A percentile compares a stretch with the other conserved stretches of the same genome.
These are phyloP conservation scores for Gambusia yucatana DNA, from an alignment of 2,797 vertebrate genomes.

Conservation along the genomic window DNA sequence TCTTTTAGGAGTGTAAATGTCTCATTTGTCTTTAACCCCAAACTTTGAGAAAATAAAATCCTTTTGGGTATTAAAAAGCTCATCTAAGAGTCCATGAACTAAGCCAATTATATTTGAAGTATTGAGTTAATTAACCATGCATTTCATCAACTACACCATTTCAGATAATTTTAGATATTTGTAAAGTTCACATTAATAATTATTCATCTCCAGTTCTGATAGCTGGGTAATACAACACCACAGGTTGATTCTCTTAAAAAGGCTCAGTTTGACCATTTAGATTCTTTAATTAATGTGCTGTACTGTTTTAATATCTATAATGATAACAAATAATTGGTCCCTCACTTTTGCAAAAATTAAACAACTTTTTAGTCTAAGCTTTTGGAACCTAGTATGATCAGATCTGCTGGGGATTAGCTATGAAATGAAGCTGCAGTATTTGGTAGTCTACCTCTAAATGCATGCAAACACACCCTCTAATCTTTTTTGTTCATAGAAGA, in stretches of 20 bases:
- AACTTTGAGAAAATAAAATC: not conserved
- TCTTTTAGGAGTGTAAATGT: not conserved
- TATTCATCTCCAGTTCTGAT: not conserved
- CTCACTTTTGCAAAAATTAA: not conserved
- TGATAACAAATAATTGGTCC: not conserved
- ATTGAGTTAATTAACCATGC: not conserved
- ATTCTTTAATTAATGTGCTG: not conserved
- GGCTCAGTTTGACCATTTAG: not conserved
- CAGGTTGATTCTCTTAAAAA: not conserved
- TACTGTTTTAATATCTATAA: not conserved
- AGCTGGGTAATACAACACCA: not conserved
- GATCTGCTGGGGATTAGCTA: conserved; percentile 29
- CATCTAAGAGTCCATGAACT: not conserved
- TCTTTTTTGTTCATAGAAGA: conserved; percentile 27
- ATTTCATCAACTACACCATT: not conserved
- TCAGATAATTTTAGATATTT: not conserved
- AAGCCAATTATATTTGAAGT: not conserved
- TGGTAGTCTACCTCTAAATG: conserved; percentile 32
- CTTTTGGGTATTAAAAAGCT: not conserved
- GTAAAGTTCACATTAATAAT: not conserved
- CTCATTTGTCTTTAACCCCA: not conserved
- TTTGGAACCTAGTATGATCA: conserved; percentile 13
- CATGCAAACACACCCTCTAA: conserved; percentile 16
- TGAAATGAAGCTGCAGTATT: not conserved
- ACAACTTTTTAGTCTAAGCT: conserved; percentile 4